A percentile compares a stretch with the other conserved stretches of the same genome.
Conservation (phyloP, 2,888 invertebrate genomes). For the Aspidapion aeneum region DNA sequence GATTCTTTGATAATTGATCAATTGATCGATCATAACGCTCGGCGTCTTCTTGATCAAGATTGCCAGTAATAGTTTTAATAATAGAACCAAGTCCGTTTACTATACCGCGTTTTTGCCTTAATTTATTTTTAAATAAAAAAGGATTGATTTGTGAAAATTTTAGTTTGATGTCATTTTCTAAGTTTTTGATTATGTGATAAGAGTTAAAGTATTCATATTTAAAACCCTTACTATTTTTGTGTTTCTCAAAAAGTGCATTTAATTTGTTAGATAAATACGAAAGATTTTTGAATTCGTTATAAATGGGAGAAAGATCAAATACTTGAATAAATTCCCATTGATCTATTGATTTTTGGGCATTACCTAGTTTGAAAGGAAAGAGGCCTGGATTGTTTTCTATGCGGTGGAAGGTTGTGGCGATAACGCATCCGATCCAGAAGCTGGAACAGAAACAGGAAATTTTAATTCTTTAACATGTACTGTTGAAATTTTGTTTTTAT, state of each 20-base stretch:
- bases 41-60: background rate
- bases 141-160: conserved; percentile 2
- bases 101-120: background rate
- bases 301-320: background rate
- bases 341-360: background rate
- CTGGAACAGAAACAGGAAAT: background rate
- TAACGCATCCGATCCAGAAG: background rate
- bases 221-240: background rate
- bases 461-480: conserved; percentile 1
- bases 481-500: background rate
- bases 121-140: background rate
- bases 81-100: background rate
- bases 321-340: background rate
- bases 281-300: no score
- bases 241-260: background rate
- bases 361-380: no score
- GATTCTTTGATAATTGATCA: background rate
- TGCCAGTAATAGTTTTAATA: background rate
- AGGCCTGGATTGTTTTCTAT: no score
- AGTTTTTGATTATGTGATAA: background rate
- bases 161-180: background rate
- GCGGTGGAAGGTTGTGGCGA: background rate
- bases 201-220: background rate
- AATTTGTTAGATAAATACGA: background rate
- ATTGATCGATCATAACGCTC: background rate